phyloP scores from a whole-genome alignment of 2,888 invertebrate species.

The Copidosoma aretas region DNA sequence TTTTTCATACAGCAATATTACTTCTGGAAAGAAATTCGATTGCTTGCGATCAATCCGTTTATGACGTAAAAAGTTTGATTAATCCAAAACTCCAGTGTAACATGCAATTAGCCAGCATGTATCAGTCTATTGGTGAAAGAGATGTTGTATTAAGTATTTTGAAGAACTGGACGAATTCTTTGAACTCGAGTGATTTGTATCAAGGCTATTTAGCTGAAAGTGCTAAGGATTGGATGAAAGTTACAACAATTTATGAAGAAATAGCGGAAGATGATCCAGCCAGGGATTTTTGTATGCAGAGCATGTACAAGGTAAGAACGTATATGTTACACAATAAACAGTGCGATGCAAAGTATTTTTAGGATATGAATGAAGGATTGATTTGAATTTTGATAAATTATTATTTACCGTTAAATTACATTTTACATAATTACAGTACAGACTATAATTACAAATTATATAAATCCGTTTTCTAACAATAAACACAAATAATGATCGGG shows the following conservation, averaged over 20 bases:
- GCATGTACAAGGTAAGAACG: slow-evolving; percentile 26
- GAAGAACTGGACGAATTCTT: slow-evolving; percentile 22
- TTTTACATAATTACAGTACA: too few relatives aligned
- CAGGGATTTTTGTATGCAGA: slow-evolving; percentile 61
- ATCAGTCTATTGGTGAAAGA: slow-evolving; percentile 69
- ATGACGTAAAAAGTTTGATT: background rate
- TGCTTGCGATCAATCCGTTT: background rate
- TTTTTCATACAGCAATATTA: slow-evolving; percentile 59
- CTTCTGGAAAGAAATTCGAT: slow-evolving; percentile 66
- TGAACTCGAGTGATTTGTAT: slow-evolving; percentile 35
- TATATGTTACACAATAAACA: background rate
- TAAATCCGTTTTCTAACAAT: too few relatives aligned
- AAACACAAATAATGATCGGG: too few relatives aligned
- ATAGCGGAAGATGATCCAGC: slow-evolving; percentile 45
- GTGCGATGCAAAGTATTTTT: too few relatives aligned
- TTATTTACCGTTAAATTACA: too few relatives aligned
- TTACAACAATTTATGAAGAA: slow-evolving; percentile 48
- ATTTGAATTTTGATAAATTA: background rate
- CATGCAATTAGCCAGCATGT: slow-evolving; percentile 67
- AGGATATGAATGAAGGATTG: background rate
- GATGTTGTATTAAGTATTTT: slow-evolving; percentile 71
- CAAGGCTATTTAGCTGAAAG: slow-evolving; percentile 56
- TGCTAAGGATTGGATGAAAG: slow-evolving; percentile 53
- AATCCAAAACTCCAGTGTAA: slow-evolving; percentile 53
- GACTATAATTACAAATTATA: too few relatives aligned